These are phyloP conservation scores for Cydia fagiglandana DNA, from an alignment of 1,140 invertebrate species.

Conservation along the genomic window DNA sequence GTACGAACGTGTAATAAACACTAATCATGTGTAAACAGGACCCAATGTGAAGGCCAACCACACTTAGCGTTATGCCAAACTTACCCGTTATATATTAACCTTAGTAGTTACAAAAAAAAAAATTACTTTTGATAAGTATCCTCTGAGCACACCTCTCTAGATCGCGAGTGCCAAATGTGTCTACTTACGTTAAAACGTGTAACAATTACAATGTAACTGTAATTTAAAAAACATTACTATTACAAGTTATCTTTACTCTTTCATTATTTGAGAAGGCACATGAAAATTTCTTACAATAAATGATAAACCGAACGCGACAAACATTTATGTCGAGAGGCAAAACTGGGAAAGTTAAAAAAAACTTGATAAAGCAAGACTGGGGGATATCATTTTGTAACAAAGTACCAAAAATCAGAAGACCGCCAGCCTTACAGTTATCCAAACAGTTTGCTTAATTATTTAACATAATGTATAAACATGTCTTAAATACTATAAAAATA, in stretches of 20 bases:
- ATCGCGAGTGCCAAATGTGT: conserved; percentile 55
- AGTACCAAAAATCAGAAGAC: neutral
- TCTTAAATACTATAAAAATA: conserved; percentile 72
- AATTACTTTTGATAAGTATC: conserved; percentile 12
- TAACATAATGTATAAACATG: conserved; percentile 56
- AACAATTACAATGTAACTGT: conserved; percentile 66
- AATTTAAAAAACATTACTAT: conserved; percentile 60
- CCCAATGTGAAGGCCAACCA: too few relatives aligned
- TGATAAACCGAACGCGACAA: conserved; percentile 48
- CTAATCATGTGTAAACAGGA: too few relatives aligned
- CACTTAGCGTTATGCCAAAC: too few relatives aligned
- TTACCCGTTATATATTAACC: too few relatives aligned
- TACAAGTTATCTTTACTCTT: conserved; percentile 58
- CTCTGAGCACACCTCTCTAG: conserved; percentile 47
- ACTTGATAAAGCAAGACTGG: conserved; percentile 21
- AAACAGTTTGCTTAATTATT: conserved; percentile 34
- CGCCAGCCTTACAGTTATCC: conserved; percentile 42
- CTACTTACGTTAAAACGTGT: conserved; percentile 62
- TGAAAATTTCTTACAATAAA: conserved; percentile 74
- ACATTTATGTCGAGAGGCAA: conserved; percentile 16
- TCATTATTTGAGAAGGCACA: conserved; percentile 75
- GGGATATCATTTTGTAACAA: neutral
- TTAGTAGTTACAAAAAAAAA: neutral
- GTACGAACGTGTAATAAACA: too few relatives aligned
- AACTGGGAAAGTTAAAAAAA: conserved; percentile 18